Percentiles rank a stretch among this genome's conserved stretches.
Evolutionary conservation across 2,888 invertebrate genomes (phyloP).

Genomic region (Uloborus plumipes): DNA sequence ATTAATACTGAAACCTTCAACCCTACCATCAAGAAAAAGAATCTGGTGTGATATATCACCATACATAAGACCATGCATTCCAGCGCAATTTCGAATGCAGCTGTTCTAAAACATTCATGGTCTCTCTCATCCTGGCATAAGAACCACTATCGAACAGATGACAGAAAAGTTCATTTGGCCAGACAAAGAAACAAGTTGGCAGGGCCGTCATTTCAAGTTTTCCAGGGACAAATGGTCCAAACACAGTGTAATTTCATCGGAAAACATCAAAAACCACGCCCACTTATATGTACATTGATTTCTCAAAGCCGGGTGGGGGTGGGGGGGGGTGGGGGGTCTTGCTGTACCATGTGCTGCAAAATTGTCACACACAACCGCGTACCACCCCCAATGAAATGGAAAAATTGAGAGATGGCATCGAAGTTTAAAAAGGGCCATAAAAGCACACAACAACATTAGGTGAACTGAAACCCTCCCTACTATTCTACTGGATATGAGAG

Average conservation of each 20-base stretch:
- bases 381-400: slow-evolving; percentile 16
- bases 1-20: not conserved
- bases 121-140: slow-evolving; percentile 9
- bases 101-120: slow-evolving; percentile 10
- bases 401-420: slow-evolving; percentile 14
- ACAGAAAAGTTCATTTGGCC: slow-evolving; percentile 31
- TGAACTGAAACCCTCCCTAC: slow-evolving; percentile 15
- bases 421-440: not conserved
- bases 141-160: slow-evolving; percentile 16
- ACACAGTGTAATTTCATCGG: too few species aligned
- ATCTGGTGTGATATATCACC: slow-evolving; percentile 20
- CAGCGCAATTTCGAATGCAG: slow-evolving; percentile 1
- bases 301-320: too few species aligned
- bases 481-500: slow-evolving; percentile 12
- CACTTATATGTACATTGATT: too few species aligned
- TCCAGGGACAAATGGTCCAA: too few species aligned
- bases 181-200: slow-evolving; percentile 10
- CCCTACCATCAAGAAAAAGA: not conserved
- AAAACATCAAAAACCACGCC: too few species aligned
- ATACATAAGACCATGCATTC: slow-evolving; percentile 12
- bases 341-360: slow-evolving; percentile 9
- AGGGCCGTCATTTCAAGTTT: too few species aligned
- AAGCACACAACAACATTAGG: too few species aligned
- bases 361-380: slow-evolving; percentile 6
- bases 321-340: not conserved